A percentile compares a stretch with the other conserved stretches of the same genome.
These are phyloP conservation scores for Malurus alboscapulatus DNA, from an alignment of 2,113 vertebrate species.

Conservation along the genomic window DNA sequence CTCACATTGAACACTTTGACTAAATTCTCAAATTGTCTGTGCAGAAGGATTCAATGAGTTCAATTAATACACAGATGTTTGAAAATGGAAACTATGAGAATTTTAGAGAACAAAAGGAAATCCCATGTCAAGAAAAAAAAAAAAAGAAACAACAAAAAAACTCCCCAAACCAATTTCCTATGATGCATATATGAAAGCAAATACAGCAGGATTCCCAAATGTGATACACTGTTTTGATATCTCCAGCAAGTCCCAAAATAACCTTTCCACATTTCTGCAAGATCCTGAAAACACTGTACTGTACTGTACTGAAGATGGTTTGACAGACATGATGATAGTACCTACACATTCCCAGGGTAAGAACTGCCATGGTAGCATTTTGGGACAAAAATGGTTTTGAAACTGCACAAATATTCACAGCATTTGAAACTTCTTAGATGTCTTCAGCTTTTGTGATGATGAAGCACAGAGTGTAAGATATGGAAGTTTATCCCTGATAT, in stretches of 20 bases:
- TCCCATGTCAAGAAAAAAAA: neutral
- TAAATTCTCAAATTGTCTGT: neutral
- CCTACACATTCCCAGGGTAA: neutral
- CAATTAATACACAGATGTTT: neutral
- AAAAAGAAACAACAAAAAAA: neutral
- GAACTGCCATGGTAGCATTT: neutral
- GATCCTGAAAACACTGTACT: neutral
- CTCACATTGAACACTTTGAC: neutral
- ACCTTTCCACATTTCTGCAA: neutral
- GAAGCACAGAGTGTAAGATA: neutral
- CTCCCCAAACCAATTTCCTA: fast-evolving
- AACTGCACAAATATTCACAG: neutral
- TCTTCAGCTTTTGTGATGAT: neutral
- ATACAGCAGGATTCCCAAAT: neutral
- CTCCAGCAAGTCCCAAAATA: neutral
- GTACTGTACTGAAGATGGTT: neutral
- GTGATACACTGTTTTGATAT: neutral
- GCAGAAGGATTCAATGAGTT: neutral
- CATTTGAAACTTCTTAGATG: neutral
- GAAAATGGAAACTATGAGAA: neutral
- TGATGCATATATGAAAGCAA: neutral
- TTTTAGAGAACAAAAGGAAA: neutral
- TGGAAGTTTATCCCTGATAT: neutral
- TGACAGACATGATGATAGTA: neutral
- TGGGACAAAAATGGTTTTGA: neutral